Base-by-base conservation (phyloP, 2,888 invertebrate genomes). In the Eurois occulta region DNA sequence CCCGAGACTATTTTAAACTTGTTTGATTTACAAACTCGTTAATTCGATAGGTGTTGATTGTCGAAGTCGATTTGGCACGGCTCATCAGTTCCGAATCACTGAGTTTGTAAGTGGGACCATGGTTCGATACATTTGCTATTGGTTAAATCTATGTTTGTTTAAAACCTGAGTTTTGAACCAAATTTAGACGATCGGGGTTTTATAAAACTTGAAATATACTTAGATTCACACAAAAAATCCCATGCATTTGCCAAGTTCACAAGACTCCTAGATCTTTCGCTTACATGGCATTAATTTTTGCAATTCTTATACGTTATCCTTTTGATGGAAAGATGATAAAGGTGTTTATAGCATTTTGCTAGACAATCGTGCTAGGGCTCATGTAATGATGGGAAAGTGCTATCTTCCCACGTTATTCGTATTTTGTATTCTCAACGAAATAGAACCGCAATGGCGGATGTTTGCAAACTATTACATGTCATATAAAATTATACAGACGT, bases 341-440 rank as follows among this genome's bases (percentile, higher is more conserved):
- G 4, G 13, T 60, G 24, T 67, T 21, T 21, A 38, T 1, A 55
- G 32, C 0, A 71, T 52, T 38, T 38, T 78, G 28, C 11, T 48
- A 80, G 24, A 52, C 16, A 80, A 55, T 55, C n/a, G 8, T n/a
- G 38, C 21, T 2, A 43, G 16, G n/a, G 38, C 35, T 67, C 73
- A 35, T 62, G 43, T 70, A 65, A 32, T 58, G 60, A 74, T 67
- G 60, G 43, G 76, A 76, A 87, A 80, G 35, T 46, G 48, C 16
- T 6, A 35, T 8, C 64, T 85, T 87, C 85, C 69, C 87, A 88
- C 87, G 81, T 82, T 46, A 24, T 64, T 48, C 41, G 64, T 70
- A 78, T 81, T 88, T 81, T 83, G 81, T 84, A 88, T 88, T 88
- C 84, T 74, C 80, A 69, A 80, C 76, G 83, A 86, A 81, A 84